Percentiles rank a stretch among this genome's conserved stretches.
Conservation (phyloP, 2,113 vertebrate genomes). For the Caloenas nicobarica region DNA sequence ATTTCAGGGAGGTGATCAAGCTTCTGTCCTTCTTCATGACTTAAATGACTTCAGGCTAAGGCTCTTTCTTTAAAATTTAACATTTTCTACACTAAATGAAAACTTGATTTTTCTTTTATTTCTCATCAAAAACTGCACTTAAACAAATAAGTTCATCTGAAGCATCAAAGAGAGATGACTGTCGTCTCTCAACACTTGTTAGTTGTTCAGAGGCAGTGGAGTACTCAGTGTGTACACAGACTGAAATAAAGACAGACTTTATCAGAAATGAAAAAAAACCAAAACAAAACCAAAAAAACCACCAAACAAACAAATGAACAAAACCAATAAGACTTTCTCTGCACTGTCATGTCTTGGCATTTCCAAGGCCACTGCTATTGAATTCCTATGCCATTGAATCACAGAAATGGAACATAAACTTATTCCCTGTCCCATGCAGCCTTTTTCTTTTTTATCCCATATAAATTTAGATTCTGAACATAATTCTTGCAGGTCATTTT, state of each 20-base stretch:
- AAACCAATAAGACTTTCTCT: background rate
- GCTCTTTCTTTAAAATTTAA: background rate
- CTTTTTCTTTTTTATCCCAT: background rate
- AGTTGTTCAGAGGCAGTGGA: background rate
- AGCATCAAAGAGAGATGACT: background rate
- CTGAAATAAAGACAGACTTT: background rate
- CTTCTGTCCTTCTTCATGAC: background rate
- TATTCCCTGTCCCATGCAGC: background rate
- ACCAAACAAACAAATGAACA: too few relatives aligned
- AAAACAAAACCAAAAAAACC: too few relatives aligned
- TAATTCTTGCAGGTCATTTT: background rate
- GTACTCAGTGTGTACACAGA: accelerated
- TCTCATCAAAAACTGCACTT: background rate
- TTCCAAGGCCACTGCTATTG: background rate
- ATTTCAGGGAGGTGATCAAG: background rate
- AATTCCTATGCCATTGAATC: background rate
- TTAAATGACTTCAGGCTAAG: background rate
- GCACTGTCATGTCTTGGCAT: background rate
- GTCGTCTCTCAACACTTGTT: background rate
- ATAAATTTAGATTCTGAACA: background rate
- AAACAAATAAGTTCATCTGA: background rate
- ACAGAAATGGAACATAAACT: background rate
- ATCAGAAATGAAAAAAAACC: background rate
- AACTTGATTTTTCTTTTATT: background rate
- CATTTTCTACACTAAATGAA: background rate